Evolutionary conservation across 2,888 invertebrate genomes (phyloP).

Genomic region (Apoderus coryli): DNA sequence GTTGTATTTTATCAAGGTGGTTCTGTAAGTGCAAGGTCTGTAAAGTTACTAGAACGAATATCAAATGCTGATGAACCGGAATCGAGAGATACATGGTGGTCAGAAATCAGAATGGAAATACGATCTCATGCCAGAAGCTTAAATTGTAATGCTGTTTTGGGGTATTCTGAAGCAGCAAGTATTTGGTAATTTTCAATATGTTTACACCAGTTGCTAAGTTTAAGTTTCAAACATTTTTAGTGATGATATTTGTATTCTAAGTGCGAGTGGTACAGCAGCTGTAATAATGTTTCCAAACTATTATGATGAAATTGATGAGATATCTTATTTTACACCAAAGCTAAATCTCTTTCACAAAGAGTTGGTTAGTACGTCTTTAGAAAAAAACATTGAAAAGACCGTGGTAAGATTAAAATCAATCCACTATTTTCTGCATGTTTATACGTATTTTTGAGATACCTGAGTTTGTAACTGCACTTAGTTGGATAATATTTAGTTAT

Average conservation of each 20-base stretch:
- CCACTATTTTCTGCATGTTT: too few species aligned
- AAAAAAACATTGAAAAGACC: too few species aligned
- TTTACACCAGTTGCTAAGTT: slow-evolving; percentile 4
- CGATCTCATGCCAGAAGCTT: slow-evolving; percentile 84
- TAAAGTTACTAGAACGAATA: slow-evolving; percentile 66
- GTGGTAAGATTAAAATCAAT: too few species aligned
- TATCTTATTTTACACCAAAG: slow-evolving; percentile 15
- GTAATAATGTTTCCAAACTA: slow-evolving; percentile 53
- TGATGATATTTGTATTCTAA: slow-evolving; percentile 89
- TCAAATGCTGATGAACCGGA: slow-evolving; percentile 81
- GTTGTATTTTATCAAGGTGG: too few species aligned
- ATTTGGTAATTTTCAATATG: slow-evolving; percentile 55
- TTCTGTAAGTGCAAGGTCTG: slow-evolving; percentile 70
- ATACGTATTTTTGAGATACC: too few species aligned
- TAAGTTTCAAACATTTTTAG: slow-evolving; percentile 38
- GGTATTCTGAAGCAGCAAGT: slow-evolving; percentile 82
- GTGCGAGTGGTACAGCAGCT: slow-evolving; percentile 89
- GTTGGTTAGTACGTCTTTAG: slow-evolving; percentile 36
- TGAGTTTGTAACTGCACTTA: too few species aligned
- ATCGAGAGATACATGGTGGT: slow-evolving; percentile 93
- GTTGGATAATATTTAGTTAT: too few species aligned
- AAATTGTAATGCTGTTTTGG: slow-evolving; percentile 87
- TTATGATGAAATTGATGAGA: slow-evolving; percentile 25
- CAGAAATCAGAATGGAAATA: slow-evolving; percentile 87
- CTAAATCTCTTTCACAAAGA: slow-evolving; percentile 21